These are phyloP conservation scores for Champsocephalus gunnari DNA, from an alignment of 2,797 vertebrate genomes.

Conservation along the genomic window DNA sequence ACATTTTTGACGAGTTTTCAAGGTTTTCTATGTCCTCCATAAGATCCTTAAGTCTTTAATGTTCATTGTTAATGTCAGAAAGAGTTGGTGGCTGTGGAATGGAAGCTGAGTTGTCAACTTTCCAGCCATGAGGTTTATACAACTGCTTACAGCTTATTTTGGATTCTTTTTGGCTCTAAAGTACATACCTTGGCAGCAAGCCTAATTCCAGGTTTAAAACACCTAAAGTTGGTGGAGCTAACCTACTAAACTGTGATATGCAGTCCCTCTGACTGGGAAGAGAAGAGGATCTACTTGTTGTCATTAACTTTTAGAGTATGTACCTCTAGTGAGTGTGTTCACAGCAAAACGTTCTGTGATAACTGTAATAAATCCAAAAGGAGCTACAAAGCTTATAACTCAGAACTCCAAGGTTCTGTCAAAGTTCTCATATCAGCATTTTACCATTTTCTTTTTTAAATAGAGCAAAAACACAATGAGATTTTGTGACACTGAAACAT, in stretches of 20 bases:
- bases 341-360: slow-evolving; percentile 50
- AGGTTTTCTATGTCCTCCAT: not conserved
- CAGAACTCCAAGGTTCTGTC: not conserved
- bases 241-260: not conserved
- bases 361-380: not conserved
- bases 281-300: not conserved
- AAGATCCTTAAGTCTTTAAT: not conserved
- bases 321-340: slow-evolving; percentile 1
- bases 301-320: slow-evolving; percentile 7
- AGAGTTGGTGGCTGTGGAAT: not conserved
- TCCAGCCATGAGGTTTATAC: not conserved
- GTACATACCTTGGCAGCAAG: not conserved
- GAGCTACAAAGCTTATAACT: not conserved
- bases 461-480: not conserved
- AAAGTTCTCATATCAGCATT: not conserved
- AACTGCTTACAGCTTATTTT: not conserved
- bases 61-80: not conserved
- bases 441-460: not conserved
- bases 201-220: not conserved
- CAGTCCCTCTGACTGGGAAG: not conserved
- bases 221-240: not conserved
- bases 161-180: not conserved
- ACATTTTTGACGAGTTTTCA: not conserved
- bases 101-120: not conserved
- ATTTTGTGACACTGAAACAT: slow-evolving; percentile 4